Evolutionary conservation across 2,797 vertebrate genomes (phyloP).

Genomic region (Premnoplex brunnescens): DNA sequence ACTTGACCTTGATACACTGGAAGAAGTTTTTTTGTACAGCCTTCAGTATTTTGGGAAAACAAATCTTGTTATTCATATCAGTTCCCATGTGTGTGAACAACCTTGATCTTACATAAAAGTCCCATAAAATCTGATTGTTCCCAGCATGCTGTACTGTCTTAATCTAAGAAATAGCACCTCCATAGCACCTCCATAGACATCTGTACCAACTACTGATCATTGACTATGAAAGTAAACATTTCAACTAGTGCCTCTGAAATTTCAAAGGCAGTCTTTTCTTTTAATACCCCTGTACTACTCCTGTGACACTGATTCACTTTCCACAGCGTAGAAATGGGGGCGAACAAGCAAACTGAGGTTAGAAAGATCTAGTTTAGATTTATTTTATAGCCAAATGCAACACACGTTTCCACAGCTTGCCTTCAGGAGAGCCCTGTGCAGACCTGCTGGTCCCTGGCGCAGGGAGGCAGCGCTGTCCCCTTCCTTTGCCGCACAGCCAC

Average conservation of each 20-base stretch:
- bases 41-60: not conserved
- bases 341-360: not conserved
- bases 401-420: not conserved
- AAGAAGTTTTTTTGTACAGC: not conserved
- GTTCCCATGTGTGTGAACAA: not conserved
- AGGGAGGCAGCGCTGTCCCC: not conserved
- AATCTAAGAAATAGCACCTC: not conserved
- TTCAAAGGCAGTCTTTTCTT: not conserved
- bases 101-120: not conserved
- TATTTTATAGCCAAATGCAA: not conserved
- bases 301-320: not conserved
- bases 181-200: not conserved
- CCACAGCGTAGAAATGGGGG: not conserved
- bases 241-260: not conserved
- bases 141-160: not conserved
- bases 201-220: not conserved
- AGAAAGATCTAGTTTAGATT: not conserved
- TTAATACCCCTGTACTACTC: not conserved
- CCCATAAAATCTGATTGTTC: not conserved
- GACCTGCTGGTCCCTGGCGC: not conserved
- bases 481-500: fast-evolving
- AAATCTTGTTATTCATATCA: not conserved
- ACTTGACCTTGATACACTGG: not conserved
- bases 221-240: not conserved
- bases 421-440: fast-evolving